Base-by-base conservation (phyloP, 2,888 invertebrate species). In the Caenorhabditis becei region DNA sequence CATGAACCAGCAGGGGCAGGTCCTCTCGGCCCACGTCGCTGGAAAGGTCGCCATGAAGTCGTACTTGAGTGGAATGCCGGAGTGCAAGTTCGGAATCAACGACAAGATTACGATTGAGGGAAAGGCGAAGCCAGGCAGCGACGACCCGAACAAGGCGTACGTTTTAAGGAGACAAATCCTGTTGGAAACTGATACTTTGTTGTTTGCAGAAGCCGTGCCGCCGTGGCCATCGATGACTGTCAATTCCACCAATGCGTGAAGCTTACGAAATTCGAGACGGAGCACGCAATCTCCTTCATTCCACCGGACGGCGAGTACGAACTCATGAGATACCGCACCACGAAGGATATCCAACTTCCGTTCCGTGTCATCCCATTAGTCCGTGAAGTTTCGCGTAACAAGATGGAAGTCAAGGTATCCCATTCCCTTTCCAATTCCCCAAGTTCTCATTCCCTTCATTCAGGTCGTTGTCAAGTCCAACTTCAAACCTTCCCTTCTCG, bases 231-330 rank as follows among this genome's bases (percentile, higher is more conserved):
- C 88, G 99, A 99, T 91, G 99, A 99, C 93, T 99, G 99, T 91
- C 99, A 99, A 93, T 99, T 99, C 93, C 99, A 99, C 92, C 99
- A 99, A 92, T 99, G 99, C 92, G 99, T 99, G 62, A 99, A 99
- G 92, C 94, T 99, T 77, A 97, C 97, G 92, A 99, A 99, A 94
- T 99, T 99, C 92, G 99, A 99, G 93, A 98, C 98, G 0, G 99
- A 99, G 92, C 99, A 99, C 93, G 97, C 97, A 91, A 99, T 99
- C 92, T 97, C 97, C 88, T 99, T 99, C 93, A 99, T 99, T 91
- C 99, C 99, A 78, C 99, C 99, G 0, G 99, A 99, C 92, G 99
- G 99, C 58, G 99, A 99, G 93, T 99, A 97, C 91, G 99, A 99
- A 92, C 94, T 99, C 37, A 99, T 99, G 99, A 95, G 96, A 92